Evolutionary conservation across 37 sponge, comb jelly and placozoan genomes (phyloP), one percentile per base, ranked within the genome.

Genomic region (Cladorhizidae sp.): DNA sequence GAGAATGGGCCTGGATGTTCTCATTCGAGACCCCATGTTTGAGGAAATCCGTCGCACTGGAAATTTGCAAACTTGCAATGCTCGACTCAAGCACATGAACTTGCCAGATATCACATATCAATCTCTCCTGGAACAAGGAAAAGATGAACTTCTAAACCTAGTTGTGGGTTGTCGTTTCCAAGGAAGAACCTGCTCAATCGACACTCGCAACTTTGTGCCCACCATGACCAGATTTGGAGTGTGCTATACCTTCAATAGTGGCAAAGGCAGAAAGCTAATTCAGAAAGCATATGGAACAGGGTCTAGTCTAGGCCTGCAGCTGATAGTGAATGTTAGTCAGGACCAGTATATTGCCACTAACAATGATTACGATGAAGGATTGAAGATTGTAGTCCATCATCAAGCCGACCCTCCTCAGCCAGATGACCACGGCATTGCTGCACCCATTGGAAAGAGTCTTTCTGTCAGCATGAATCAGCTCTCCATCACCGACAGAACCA

Each of bases 221-320:
- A 26, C 40, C 29, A 37, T 83, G 26, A 74, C 75, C 1, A 20
- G 20, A 11, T 35, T 61, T 18, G 83, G 83, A 2, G 12, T 40
- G 2, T 83, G 83, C 55, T 83, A 74, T 25, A 74, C 83, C 26
- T 83, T 83, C 61, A 83, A 83, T 23, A 56, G 75, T 57, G 63
- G 82, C 1, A 11, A 21, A 15, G 54, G 9, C n/a, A 38, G 21
- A 7, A 45, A 2, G 12, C 7, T 25, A n/a, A 3, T 6, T 3
- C 1, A 7, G 12, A 59, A 3, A 3, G n/a, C 45, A 14, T 40
- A 18, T 6, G 77, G 77, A 40, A 42, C 52, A 8, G 83, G 83
- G 1, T n/a, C 36, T 40, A 45, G 83, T 15, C 37, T 35, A 8
- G 75, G 75, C 26, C 75, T 83, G 5, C 67, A 63, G 15, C 57